phyloP scores from a whole-genome alignment of 2,888 invertebrate species.

The Tholera decimalis region DNA sequence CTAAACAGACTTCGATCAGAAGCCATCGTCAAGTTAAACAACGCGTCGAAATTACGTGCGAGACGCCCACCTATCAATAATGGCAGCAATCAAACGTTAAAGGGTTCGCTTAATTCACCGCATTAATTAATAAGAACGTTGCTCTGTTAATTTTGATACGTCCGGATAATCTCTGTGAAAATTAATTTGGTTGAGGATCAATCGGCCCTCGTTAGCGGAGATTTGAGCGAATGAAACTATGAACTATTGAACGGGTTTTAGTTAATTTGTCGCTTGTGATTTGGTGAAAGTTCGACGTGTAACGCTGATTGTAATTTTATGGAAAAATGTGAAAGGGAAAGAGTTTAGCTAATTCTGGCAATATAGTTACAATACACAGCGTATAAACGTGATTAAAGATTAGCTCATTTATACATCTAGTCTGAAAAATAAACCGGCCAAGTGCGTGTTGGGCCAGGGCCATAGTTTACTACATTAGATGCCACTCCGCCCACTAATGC shows the following conservation, averaged over 20 bases:
- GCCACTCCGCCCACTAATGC: too few relatives aligned
- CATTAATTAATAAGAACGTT: constrained; percentile 59
- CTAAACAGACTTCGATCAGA: constrained; percentile 32
- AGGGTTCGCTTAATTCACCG: constrained; percentile 51
- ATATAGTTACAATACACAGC: not conserved
- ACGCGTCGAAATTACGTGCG: constrained; percentile 24
- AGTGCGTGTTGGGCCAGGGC: too few relatives aligned
- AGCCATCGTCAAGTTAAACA: constrained; percentile 27
- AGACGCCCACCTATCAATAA: constrained; percentile 23
- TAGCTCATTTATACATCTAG: too few relatives aligned
- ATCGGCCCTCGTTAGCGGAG: constrained; percentile 25
- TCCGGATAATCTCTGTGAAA: constrained; percentile 40
- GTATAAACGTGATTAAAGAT: not conserved
- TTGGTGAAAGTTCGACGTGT: constrained; percentile 7
- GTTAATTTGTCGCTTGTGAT: constrained; percentile 3
- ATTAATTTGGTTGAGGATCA: constrained; percentile 42
- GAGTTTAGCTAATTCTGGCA: not conserved
- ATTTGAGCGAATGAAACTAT: constrained; percentile 30
- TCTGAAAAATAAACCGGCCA: too few relatives aligned
- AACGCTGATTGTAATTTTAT: not conserved
- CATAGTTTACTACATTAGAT: too few relatives aligned
- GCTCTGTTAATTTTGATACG: constrained; percentile 48
- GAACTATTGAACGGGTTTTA: constrained; percentile 18
- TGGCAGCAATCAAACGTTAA: constrained; percentile 54
- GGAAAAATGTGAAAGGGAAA: not conserved